phyloP scores from a whole-genome alignment of 2,113 vertebrate species.

The Calypte anna region DNA sequence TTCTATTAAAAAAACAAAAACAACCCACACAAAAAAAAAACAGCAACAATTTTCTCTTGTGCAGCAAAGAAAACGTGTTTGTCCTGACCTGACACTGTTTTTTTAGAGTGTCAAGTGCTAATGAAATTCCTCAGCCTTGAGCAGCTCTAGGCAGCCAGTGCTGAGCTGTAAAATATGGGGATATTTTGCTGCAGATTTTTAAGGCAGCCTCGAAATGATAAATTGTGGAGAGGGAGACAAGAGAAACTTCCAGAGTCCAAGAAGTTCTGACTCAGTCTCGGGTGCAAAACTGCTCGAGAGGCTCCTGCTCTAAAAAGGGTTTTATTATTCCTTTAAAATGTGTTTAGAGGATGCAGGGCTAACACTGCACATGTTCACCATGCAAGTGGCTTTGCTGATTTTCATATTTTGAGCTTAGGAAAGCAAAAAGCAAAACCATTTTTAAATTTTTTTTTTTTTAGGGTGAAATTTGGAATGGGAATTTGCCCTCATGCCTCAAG shows the following conservation, averaged over 20 bases:
- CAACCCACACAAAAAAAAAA: too few species aligned
- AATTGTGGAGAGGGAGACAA: not conserved
- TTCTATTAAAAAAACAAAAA: not conserved
- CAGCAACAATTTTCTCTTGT: not conserved
- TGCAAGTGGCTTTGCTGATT: not conserved
- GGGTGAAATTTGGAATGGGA: not conserved
- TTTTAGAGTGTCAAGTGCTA: conserved; percentile 61
- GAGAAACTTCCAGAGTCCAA: conserved; percentile 38
- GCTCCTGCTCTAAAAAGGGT: not conserved
- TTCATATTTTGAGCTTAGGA: not conserved
- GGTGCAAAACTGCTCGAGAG: not conserved
- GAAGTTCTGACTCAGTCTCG: not conserved
- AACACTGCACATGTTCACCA: not conserved
- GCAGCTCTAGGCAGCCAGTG: conserved; percentile 2
- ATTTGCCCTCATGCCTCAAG: not conserved
- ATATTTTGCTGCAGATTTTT: not conserved
- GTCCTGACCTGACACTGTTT: conserved; percentile 52
- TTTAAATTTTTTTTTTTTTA: not conserved
- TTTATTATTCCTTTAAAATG: conserved; percentile 19
- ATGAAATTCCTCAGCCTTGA: conserved; percentile 69
- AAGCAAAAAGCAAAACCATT: not conserved
- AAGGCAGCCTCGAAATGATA: conserved; percentile 26
- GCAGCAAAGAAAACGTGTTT: conserved; percentile 31
- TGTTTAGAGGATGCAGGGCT: not conserved
- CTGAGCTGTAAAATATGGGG: conserved; percentile 18